phyloP scores from a whole-genome alignment of 2,888 invertebrate species.

The Athalia circularis region DNA sequence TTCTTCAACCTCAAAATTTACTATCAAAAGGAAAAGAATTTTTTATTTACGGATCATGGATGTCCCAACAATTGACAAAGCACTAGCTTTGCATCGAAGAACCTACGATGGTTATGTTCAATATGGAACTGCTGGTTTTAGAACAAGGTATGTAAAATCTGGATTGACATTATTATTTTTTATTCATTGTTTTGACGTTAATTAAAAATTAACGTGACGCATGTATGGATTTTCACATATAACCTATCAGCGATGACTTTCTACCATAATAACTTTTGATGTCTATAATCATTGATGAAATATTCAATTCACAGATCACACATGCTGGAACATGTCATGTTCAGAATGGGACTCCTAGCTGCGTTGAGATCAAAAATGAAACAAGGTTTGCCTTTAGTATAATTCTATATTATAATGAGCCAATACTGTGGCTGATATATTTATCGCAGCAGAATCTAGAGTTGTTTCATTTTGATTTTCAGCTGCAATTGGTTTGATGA shows the following conservation, averaged over 20 bases:
- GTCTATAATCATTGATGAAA: background rate
- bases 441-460: background rate
- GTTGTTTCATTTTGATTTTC: constrained; percentile 53
- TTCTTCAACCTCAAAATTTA: background rate
- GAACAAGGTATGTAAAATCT: constrained; percentile 81
- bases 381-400: constrained; percentile 77
- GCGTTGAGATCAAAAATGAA: constrained; percentile 90
- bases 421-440: background rate
- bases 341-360: constrained; percentile 95
- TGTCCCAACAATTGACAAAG: constrained; percentile 71
- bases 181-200: constrained; percentile 21
- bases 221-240: too few relatives aligned
- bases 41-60: constrained; percentile 52
- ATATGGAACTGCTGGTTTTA: constrained; percentile 92
- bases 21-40: background rate
- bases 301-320: constrained; percentile 80
- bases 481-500: constrained; percentile 96
- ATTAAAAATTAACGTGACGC: too few relatives aligned
- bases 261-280: background rate
- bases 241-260: background rate
- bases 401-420: background rate
- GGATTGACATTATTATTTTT: constrained; percentile 16
- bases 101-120: constrained; percentile 80
- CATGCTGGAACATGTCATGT: constrained; percentile 92
- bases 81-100: constrained; percentile 86